Base-by-base conservation (phyloP, 2,888 invertebrate genomes). In the Thymelicus acteon region DNA sequence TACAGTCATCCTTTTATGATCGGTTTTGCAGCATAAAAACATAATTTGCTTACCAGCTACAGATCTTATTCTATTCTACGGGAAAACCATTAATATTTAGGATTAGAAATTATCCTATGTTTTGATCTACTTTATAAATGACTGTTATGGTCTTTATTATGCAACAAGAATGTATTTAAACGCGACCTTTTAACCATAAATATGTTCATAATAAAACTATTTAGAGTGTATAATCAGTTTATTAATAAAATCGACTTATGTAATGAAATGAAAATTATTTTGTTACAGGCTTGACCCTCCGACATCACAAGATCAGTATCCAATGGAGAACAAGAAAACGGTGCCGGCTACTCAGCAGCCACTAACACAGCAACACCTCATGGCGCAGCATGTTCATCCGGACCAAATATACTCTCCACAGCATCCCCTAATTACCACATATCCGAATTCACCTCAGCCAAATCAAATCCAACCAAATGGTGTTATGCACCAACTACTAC, bases 261-360 rank as follows among this genome's bases (percentile, higher is more conserved):
- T 52, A 66, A 48, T 40, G 3, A 74, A 63, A 49, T 44, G 44
- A 44, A 60, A 70, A 77, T 80, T 74, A 75, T 72, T 69, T 91
- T 89, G 86, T 93, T 93, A 63, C 91, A 96, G 96, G 96, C 95
- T 96, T 92, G 96, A 96, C 85, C 96, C 96, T 83, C 96, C 96
- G 78, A 95, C 95, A 84, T 93, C 95, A 76, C 95, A 95, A 84
- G 91, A 89, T 73, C 87, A 91, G 88, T 88, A 94, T 90, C 85
- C 94, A 85, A 96, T 96, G 96, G 96, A 96, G 88, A 95, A 95
- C 85, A 96, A 96, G 87, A 95, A 94, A 80, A 78, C 87, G 72
- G 83, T 86, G 47, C 93, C 94, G 60, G 92, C 94, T 19, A 93
- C 95, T 61, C 95, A 95, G 75, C 95, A 95, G 84, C 95, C 95